A percentile compares a stretch with the other conserved stretches of the same genome.
phyloP scores from a whole-genome alignment of 2,113 vertebrate species.

The Anarrhichthys ocellatus region DNA sequence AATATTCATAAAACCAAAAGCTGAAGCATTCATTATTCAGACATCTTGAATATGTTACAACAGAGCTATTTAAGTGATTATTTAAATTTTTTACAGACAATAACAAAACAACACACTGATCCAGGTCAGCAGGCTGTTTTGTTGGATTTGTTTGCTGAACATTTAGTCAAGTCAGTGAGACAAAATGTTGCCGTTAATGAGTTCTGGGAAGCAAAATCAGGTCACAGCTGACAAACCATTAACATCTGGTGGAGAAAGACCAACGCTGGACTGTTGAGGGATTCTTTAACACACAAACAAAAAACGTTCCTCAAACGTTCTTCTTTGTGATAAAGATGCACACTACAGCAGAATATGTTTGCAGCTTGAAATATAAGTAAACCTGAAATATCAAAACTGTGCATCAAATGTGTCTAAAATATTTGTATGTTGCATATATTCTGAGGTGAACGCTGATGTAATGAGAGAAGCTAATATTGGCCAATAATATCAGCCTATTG shows the following conservation, averaged over 20 bases:
- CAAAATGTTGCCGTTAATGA: slow-evolving; percentile 53
- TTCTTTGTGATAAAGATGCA: neutral
- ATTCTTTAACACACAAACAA: neutral
- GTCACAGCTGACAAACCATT: slow-evolving; percentile 37
- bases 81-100: neutral
- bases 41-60: neutral
- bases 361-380: neutral
- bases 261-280: neutral
- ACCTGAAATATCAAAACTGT: neutral
- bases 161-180: slow-evolving; percentile 17
- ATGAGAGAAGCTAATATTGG: too few relatives aligned
- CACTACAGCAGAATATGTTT: neutral
- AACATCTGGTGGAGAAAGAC: neutral
- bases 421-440: neutral
- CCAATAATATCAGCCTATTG: too few relatives aligned
- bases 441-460: too few relatives aligned
- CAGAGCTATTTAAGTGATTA: neutral
- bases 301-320: neutral
- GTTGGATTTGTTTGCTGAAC: slow-evolving; percentile 37
- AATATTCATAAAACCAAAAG: neutral
- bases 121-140: slow-evolving; percentile 21
- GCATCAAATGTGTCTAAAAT: too few relatives aligned
- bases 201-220: slow-evolving; percentile 47
- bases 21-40: neutral
- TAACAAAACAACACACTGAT: neutral